phyloP scores from a whole-genome alignment of 2,113 vertebrate species.

The Callionymus lyra region DNA sequence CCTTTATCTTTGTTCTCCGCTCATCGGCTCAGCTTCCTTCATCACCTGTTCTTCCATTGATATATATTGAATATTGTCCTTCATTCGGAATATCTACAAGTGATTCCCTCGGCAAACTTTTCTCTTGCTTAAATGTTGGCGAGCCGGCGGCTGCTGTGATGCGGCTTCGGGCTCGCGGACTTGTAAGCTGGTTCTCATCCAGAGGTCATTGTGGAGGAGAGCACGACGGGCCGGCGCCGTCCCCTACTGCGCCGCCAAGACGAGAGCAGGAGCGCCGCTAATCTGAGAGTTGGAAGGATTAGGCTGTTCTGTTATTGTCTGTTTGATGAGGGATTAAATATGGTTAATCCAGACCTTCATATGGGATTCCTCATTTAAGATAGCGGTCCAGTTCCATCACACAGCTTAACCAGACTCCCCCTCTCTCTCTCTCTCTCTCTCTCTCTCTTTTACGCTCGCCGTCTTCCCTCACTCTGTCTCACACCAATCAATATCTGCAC shows the following conservation, averaged over 20 bases:
- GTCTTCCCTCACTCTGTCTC: constrained; percentile 2
- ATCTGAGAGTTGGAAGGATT: constrained; percentile 66
- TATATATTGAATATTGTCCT: too few relatives aligned
- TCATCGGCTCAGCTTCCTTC: too few relatives aligned
- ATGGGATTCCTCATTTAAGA: constrained; percentile 72
- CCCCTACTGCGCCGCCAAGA: constrained; percentile 43
- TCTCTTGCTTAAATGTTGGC: not conserved
- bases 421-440: constrained; percentile 27
- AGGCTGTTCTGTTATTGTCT: constrained; percentile 69
- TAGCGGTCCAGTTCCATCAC: constrained; percentile 58
- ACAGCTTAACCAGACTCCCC: constrained; percentile 46
- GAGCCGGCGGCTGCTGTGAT: constrained; percentile 22
- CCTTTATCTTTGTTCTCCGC: too few relatives aligned
- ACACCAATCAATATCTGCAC: constrained; percentile 41
- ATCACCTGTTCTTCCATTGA: too few relatives aligned
- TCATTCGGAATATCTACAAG: too few relatives aligned
- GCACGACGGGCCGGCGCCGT: constrained; percentile 44
- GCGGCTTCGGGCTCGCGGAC: constrained; percentile 24
- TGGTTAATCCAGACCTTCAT: constrained; percentile 72
- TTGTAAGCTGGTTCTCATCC: constrained; percentile 40
- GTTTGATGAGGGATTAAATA: constrained; percentile 75
- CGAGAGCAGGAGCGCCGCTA: constrained; percentile 51
- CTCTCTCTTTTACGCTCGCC: constrained; percentile 12
- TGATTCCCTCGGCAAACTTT: not conserved
- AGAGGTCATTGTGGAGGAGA: constrained; percentile 65